A percentile compares a stretch with the other conserved stretches of the same genome.
These are phyloP conservation scores for Elymnias hypermnestra DNA, from an alignment of 1,140 invertebrate species.

Conservation along the genomic window DNA sequence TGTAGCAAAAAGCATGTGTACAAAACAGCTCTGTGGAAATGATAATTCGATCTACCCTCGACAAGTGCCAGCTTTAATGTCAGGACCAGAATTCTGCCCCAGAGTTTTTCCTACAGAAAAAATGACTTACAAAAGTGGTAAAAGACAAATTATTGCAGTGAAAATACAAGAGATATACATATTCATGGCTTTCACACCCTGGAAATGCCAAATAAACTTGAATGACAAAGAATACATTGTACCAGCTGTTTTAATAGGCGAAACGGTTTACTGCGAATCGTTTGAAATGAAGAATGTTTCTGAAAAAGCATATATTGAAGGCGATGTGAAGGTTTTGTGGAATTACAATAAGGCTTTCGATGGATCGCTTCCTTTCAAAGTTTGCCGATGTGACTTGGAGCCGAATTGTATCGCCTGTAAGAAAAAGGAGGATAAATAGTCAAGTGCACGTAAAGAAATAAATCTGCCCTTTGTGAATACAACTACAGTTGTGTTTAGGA, in stretches of 20 bases:
- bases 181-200: conserved; percentile 57
- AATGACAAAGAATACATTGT: conserved; percentile 31
- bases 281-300: conserved; percentile 42
- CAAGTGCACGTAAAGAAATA: conserved; percentile 2
- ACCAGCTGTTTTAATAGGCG: conserved; percentile 36
- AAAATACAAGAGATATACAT: conserved; percentile 58
- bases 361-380: conserved; percentile 38
- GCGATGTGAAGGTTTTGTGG: conserved; percentile 47
- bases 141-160: conserved; percentile 32
- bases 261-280: conserved; percentile 45
- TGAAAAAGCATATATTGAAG: conserved; percentile 30
- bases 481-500: not conserved
- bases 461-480: conserved; percentile 3
- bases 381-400: conserved; percentile 50
- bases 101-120: conserved; percentile 34
- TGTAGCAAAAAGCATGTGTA: conserved; percentile 51
- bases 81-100: conserved; percentile 47
- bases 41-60: conserved; percentile 51
- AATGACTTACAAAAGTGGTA: conserved; percentile 37
- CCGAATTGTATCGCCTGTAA: conserved; percentile 35
- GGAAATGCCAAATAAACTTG: conserved; percentile 50
- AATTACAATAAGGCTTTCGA: conserved; percentile 53
- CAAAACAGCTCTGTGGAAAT: conserved; percentile 49
- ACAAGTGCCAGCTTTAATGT: conserved; percentile 37
- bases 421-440: conserved; percentile 5